Evolutionary conservation across 2,797 vertebrate genomes (phyloP), one percentile per base, ranked within the genome.

Genomic region (Onychomys torridus): DNA sequence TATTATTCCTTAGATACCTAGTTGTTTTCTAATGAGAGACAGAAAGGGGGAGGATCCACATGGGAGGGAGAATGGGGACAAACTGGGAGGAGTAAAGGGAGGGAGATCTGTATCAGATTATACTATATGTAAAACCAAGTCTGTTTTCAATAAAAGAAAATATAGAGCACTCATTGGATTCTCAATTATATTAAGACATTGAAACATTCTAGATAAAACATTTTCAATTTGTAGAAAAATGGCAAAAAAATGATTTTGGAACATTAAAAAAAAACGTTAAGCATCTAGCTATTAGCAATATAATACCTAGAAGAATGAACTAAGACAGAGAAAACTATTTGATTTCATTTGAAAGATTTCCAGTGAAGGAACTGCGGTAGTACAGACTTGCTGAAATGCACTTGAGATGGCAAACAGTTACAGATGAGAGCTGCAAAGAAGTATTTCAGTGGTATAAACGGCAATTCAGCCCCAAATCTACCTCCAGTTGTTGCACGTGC

Each of bases 401-500:
- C 37, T 63, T 65, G 16, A 55, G 73, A 94, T 65, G n/a, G 46
- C 57, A n/a, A 71, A 19, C 6, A 2, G 34, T 43, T 23, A 25
- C 6, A 49, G 57, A 3, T 52, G 57, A 81, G 69, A 49, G 17
- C 1, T 13, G 1, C 3, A 1, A n/a, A 55, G 78, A 90, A 43
- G 52, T 32, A 27, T 46, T 49, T 86, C 43, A 78, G 34, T 1
- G 73, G 34, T 25, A 13, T 6, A 40, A 87, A 12, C 29, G 37
- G 5, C 9, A 8, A 34, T 23, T 78, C 65, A 57, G 16, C 1
- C 52, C 69, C 0, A 0, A 75, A 77, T 96, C 12, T 98, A 99
- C 98, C 99, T 99, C 98, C 5, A 99, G 98, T 7, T 69, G 96
- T 10, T 99, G 98, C 57, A 99, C 98, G 0, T 98, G 98, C 98